Percentiles rank a stretch among this genome's conserved stretches.
Evolutionary conservation across 2,888 invertebrate genomes (phyloP).

Genomic region (Archips crataeganus): DNA sequence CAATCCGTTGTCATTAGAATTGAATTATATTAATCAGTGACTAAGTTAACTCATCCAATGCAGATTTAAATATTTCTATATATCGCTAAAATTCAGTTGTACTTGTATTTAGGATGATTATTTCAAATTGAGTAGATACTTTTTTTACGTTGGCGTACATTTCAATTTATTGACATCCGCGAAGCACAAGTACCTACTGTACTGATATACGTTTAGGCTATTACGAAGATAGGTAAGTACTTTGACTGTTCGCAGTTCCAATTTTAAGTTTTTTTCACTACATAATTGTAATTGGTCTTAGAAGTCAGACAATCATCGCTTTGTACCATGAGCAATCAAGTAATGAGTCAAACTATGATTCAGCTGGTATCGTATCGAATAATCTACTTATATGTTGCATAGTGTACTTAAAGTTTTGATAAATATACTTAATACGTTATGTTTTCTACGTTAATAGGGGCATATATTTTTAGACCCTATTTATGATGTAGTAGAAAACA

Average conservation of each 20-base stretch:
- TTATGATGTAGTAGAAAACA: background rate
- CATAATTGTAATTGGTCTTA: background rate
- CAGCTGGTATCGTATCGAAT: conserved; percentile 17
- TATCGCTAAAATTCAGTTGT: too few relatives aligned
- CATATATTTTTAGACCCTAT: background rate
- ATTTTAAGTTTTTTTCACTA: background rate
- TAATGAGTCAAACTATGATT: conserved; percentile 33
- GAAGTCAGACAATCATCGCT: conserved; percentile 10
- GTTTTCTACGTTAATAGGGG: background rate
- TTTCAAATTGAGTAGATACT: too few relatives aligned
- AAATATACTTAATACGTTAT: background rate
- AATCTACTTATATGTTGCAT: background rate
- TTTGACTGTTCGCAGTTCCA: background rate
- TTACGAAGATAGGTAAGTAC: background rate
- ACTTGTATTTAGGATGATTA: too few relatives aligned
- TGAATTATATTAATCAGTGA: too few relatives aligned
- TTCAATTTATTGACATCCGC: background rate
- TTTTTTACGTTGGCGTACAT: background rate
- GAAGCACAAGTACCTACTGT: background rate
- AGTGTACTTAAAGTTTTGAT: background rate
- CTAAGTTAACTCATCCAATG: too few relatives aligned
- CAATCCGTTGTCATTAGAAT: too few relatives aligned
- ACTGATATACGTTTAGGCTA: background rate
- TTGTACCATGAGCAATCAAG: conserved; percentile 22
- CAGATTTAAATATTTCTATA: too few relatives aligned